These are phyloP conservation scores for Cryptocephalus primarius DNA, from an alignment of 2,888 invertebrate genomes.

Conservation along the genomic window DNA sequence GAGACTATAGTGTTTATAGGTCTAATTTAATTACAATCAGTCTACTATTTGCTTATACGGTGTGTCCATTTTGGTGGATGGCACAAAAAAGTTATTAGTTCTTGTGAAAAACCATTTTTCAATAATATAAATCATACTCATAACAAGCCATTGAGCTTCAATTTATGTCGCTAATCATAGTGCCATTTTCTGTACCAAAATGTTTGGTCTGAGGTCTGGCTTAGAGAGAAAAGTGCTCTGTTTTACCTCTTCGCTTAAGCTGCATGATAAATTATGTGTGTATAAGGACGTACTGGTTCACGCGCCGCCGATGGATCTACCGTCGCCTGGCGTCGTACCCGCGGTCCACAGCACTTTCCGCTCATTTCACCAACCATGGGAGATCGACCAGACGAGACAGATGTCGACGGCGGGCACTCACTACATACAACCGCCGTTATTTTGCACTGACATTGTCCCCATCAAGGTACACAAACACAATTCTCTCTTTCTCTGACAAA, in stretches of 20 bases:
- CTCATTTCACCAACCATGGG: constrained; percentile 59
- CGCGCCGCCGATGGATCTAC: constrained; percentile 37
- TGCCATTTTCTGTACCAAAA: too few species aligned
- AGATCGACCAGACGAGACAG: constrained; percentile 50
- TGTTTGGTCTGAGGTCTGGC: too few species aligned
- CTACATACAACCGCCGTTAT: constrained; percentile 32
- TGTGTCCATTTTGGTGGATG: too few species aligned
- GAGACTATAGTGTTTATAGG: too few species aligned
- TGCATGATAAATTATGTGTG: constrained; percentile 37
- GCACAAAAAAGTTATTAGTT: too few species aligned
- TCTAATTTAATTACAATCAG: too few species aligned
- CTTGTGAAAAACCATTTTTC: too few species aligned
- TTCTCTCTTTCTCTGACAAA: constrained; percentile 4
- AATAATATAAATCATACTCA: too few species aligned
- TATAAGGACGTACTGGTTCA: constrained; percentile 40
- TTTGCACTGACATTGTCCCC: constrained; percentile 44
- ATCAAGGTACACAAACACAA: constrained; percentile 38
- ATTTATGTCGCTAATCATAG: too few species aligned
- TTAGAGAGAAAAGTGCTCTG: too few species aligned
- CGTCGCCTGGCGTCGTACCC: constrained; percentile 33
- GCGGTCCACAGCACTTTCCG: constrained; percentile 43
- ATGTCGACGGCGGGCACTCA: constrained; percentile 20
- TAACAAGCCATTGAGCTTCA: too few species aligned
- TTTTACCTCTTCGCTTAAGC: constrained; percentile 27
- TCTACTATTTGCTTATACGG: too few species aligned